Evolutionary conservation across 2,113 vertebrate species (phyloP).

Genomic region (Orthonyx spaldingii): DNA sequence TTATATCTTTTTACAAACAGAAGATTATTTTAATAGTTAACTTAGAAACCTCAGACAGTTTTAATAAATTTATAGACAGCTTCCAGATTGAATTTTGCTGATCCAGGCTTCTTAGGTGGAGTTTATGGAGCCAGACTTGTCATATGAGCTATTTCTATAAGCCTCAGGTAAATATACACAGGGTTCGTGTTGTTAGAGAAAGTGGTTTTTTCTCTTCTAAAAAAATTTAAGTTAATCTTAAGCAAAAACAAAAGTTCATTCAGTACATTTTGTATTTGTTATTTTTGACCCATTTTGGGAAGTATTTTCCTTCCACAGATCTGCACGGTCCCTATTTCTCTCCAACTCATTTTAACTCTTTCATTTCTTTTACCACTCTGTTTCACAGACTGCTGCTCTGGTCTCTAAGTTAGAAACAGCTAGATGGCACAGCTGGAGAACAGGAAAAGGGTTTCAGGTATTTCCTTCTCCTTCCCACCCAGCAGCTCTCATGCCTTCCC

Average conservation of each 20-base stretch:
- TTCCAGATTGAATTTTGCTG: conserved; percentile 57
- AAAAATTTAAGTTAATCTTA: conserved; percentile 38
- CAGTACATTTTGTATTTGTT: conserved; percentile 49
- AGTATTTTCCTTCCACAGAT: conserved; percentile 13
- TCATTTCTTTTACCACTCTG: not conserved
- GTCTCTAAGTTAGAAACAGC: not conserved
- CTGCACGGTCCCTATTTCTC: not conserved
- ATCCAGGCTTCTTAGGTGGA: not conserved
- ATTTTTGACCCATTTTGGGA: conserved; percentile 44
- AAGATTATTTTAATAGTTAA: conserved; percentile 14
- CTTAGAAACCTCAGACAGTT: conserved; percentile 10
- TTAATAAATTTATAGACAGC: conserved; percentile 40
- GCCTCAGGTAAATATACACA: conserved; percentile 56
- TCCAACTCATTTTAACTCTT: conserved; percentile 20
- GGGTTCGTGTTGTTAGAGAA: conserved; percentile 37
- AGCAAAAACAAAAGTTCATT: conserved; percentile 53
- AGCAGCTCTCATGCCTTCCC: not conserved
- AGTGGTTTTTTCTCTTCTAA: conserved; percentile 34
- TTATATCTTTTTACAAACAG: conserved; percentile 13
- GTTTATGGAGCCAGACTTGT: conserved; percentile 56
- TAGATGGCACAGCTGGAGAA: not conserved
- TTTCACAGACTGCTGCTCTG: not conserved
- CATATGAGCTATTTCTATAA: conserved; percentile 63
- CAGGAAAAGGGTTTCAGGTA: not conserved
- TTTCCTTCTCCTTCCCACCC: not conserved